Percentiles rank a stretch among this genome's conserved stretches.
Conservation (phyloP, 2,113 vertebrate genomes). For the Lepus timidus region DNA sequence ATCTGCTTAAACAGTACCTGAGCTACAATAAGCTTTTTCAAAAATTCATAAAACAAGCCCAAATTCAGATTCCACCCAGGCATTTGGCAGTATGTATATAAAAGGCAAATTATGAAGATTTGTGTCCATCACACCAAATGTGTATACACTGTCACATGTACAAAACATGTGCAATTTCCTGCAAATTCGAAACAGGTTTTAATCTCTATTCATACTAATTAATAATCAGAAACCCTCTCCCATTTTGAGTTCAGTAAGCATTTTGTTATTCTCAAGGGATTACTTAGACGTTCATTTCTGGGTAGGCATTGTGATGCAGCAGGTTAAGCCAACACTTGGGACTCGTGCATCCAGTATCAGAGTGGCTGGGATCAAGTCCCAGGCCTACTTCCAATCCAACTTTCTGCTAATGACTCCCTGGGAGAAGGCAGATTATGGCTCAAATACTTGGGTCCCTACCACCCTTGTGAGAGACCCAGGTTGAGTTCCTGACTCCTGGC, state of each 20-base stretch:
- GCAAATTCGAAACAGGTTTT: not conserved
- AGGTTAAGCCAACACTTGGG: too few relatives aligned
- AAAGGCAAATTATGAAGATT: not conserved
- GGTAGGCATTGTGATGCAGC: too few relatives aligned
- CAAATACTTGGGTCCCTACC: too few relatives aligned
- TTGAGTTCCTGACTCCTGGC: too few relatives aligned
- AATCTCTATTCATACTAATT: not conserved
- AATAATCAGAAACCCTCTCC: not conserved
- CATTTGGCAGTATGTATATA: not conserved
- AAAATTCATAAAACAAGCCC: slow-evolving; percentile 4
- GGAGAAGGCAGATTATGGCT: too few relatives aligned
- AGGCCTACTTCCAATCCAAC: too few relatives aligned
- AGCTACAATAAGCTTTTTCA: not conserved
- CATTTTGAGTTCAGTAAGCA: not conserved
- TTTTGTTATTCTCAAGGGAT: not conserved
- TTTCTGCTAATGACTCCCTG: too few relatives aligned
- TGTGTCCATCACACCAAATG: not conserved
- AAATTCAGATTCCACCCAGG: not conserved
- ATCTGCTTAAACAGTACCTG: not conserved
- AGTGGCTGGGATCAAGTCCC: too few relatives aligned
- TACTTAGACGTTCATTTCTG: not conserved
- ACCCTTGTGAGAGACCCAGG: too few relatives aligned
- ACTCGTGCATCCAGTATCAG: too few relatives aligned
- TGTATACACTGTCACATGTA: not conserved
- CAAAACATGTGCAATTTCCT: not conserved